Conservation (phyloP, 2,797 vertebrate species). For the Cetoscarus ocellatus region DNA sequence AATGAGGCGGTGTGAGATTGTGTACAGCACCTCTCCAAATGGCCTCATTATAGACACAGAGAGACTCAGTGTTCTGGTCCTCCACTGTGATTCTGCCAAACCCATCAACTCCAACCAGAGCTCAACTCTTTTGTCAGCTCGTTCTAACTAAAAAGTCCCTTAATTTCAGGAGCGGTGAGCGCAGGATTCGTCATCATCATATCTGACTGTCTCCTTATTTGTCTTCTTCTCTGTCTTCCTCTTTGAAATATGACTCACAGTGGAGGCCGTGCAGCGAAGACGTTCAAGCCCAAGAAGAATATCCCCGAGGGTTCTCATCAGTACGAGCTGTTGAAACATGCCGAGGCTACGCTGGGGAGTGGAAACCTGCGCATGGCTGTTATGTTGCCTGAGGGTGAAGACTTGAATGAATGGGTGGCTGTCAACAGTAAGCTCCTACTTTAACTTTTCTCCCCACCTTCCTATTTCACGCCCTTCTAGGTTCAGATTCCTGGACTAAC, state of each 20-base stretch:
- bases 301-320: conserved; percentile 98
- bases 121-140: conserved; percentile 8
- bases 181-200: conserved; percentile 32
- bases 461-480: conserved; percentile 1
- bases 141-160: background rate
- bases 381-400: conserved; percentile 97
- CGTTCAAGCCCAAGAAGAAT: conserved; percentile 99
- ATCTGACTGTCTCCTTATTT: conserved; percentile 4
- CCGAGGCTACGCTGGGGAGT: conserved; percentile 96
- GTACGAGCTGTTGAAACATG: conserved; percentile 98
- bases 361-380: conserved; percentile 98
- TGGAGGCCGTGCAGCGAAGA: conserved; percentile 95
- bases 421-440: conserved; percentile 93
- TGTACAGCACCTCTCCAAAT: conserved; percentile 42
- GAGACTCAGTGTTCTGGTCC: conserved; percentile 45
- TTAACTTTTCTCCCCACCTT: background rate
- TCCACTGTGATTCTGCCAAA: conserved; percentile 27
- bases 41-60: conserved; percentile 66
- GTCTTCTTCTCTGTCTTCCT: conserved; percentile 21
- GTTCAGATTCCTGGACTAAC: conserved; percentile 17
- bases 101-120: background rate
- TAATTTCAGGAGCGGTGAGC: background rate
- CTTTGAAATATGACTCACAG: conserved; percentile 77
- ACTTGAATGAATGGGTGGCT: conserved; percentile 98
- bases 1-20: conserved; percentile 56